phyloP scores from a whole-genome alignment of 2,888 invertebrate genomes.

The Isotomurus palustris region DNA sequence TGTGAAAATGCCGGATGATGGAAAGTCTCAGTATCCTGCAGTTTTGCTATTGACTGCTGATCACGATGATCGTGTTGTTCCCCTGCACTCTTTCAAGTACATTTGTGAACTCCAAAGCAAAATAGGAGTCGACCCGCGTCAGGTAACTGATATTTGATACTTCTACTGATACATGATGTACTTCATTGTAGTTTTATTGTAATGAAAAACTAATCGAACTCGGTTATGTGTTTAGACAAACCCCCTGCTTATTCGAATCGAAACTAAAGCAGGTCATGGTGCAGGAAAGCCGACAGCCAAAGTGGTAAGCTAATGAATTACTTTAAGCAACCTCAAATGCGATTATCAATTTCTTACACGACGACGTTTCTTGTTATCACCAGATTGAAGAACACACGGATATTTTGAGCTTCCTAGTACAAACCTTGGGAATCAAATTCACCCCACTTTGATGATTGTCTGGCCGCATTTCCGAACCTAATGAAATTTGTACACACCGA shows the following conservation, averaged over 20 bases:
- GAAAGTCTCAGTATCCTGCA: constrained; percentile 72
- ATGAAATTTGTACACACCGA: too few species aligned
- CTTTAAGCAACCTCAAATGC: not conserved
- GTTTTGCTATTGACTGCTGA: constrained; percentile 82
- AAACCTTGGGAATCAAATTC: constrained; percentile 61
- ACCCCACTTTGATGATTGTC: not conserved
- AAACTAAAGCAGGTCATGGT: constrained; percentile 96
- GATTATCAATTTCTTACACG: constrained; percentile 7
- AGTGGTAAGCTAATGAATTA: constrained; percentile 58
- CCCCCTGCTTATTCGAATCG: constrained; percentile 82
- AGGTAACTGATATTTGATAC: constrained; percentile 48
- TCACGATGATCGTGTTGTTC: constrained; percentile 97
- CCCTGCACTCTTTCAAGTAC: constrained; percentile 92
- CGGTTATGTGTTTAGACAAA: constrained; percentile 64
- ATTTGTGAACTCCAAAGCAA: constrained; percentile 82
- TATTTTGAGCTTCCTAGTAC: constrained; percentile 76
- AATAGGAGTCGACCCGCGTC: constrained; percentile 59
- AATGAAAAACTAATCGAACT: not conserved
- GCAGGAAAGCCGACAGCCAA: constrained; percentile 94
- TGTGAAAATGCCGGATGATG: constrained; percentile 60
- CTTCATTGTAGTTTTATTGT: not conserved
- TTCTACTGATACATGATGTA: not conserved
- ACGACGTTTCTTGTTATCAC: constrained; percentile 46
- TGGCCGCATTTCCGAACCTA: too few species aligned
- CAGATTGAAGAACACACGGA: constrained; percentile 92